These are phyloP conservation scores for Brachymystax lenok DNA, from an alignment of 2,797 vertebrate genomes.

Conservation along the genomic window DNA sequence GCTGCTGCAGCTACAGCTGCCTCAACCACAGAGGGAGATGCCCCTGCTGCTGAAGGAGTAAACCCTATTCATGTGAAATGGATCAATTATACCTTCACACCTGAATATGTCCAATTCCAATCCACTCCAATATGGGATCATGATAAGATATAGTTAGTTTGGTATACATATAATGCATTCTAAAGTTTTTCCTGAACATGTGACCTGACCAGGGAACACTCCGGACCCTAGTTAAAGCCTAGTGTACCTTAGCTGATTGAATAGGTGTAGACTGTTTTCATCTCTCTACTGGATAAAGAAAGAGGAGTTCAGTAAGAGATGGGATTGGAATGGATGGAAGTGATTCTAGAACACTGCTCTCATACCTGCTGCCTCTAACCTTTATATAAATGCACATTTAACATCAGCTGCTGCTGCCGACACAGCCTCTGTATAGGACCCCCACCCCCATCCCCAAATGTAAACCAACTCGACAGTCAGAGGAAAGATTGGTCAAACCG, in stretches of 20 bases:
- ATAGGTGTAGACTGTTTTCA: background rate
- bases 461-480: constrained; percentile 48
- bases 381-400: constrained; percentile 61
- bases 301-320: background rate
- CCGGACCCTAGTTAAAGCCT: background rate
- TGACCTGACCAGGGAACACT: background rate
- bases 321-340: constrained; percentile 16
- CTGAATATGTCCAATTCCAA: constrained; percentile 16
- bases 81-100: background rate
- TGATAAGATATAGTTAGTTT: background rate
- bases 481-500: background rate
- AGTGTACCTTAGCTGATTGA: background rate
- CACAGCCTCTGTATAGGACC: constrained; percentile 68
- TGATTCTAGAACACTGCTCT: constrained; percentile 41
- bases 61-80: constrained; percentile 29
- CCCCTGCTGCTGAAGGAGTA: constrained; percentile 51
- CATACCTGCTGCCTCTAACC: constrained; percentile 38
- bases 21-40: constrained; percentile 52
- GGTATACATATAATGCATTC: background rate
- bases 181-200: background rate
- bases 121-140: constrained; percentile 8
- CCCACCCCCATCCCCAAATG: constrained; percentile 77
- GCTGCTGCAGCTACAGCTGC: constrained; percentile 37
- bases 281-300: background rate
- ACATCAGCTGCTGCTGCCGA: constrained; percentile 69